Conservation (phyloP, 2,113 vertebrate species). For the Oreochromis tanganicae region DNA sequence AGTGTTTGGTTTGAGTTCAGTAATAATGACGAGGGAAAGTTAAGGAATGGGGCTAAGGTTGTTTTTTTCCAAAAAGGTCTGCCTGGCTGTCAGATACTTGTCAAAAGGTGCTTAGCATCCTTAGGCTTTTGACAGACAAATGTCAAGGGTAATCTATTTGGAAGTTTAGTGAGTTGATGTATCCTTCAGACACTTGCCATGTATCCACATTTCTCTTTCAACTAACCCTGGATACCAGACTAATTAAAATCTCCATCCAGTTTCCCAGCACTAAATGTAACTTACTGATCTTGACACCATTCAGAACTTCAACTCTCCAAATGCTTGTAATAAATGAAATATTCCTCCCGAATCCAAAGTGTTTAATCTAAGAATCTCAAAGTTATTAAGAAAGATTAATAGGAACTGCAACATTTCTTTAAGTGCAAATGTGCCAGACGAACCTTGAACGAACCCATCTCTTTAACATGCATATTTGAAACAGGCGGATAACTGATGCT, state of each 20-base stretch:
- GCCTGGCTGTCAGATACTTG: neutral
- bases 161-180: neutral
- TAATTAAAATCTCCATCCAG: neutral
- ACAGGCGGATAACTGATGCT: neutral
- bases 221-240: neutral
- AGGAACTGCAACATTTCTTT: neutral
- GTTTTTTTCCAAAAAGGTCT: neutral
- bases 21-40: neutral
- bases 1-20: neutral
- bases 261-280: neutral
- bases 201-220: neutral
- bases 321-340: constrained; percentile 16
- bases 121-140: constrained; percentile 5
- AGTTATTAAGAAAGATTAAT: neutral
- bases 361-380: neutral
- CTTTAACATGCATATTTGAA: neutral
- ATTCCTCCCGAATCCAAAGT: neutral
- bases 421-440: neutral
- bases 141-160: neutral
- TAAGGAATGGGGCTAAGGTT: neutral
- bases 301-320: neutral
- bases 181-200: neutral
- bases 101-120: neutral
- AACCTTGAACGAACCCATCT: neutral
- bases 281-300: neutral